phyloP scores from a whole-genome alignment of 2,797 vertebrate genomes.

The Microchirus variegatus region DNA sequence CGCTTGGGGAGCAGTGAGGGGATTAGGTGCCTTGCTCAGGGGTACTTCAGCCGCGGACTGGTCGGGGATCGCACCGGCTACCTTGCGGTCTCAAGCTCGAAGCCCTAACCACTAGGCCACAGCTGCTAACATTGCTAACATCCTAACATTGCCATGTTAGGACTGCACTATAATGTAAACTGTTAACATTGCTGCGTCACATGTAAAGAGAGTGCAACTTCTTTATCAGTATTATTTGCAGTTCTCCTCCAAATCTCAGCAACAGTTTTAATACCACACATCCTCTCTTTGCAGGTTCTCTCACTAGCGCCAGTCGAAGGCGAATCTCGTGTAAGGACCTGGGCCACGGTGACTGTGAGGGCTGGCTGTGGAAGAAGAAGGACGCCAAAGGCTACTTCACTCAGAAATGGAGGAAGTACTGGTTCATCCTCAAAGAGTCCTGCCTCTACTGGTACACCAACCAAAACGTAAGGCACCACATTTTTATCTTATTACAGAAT shows the following conservation, averaged over 20 bases:
- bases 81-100: too few relatives aligned
- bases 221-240: background rate
- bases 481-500: background rate
- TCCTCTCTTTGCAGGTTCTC: conserved; percentile 71
- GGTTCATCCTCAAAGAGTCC: conserved; percentile 92
- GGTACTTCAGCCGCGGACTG: too few relatives aligned
- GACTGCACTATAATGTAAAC: background rate
- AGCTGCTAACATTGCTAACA: too few relatives aligned
- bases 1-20: too few relatives aligned
- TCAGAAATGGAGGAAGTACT: conserved; percentile 93
- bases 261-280: background rate
- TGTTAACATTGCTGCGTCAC: too few relatives aligned
- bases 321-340: conserved; percentile 89
- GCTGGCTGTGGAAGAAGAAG: conserved; percentile 93
- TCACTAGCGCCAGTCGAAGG: conserved; percentile 87
- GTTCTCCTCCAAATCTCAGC: background rate
- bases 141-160: too few relatives aligned
- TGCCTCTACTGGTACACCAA: conserved; percentile 94
- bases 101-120: too few relatives aligned
- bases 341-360: conserved; percentile 89
- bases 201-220: background rate
- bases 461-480: conserved; percentile 86
- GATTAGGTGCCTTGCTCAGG: too few relatives aligned
- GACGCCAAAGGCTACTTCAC: conserved; percentile 91
- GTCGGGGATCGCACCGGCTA: too few relatives aligned